A percentile compares a stretch with the other conserved stretches of the same genome.
Conservation (phyloP, 2,797 vertebrate species). For the Molossus alvarezi region DNA sequence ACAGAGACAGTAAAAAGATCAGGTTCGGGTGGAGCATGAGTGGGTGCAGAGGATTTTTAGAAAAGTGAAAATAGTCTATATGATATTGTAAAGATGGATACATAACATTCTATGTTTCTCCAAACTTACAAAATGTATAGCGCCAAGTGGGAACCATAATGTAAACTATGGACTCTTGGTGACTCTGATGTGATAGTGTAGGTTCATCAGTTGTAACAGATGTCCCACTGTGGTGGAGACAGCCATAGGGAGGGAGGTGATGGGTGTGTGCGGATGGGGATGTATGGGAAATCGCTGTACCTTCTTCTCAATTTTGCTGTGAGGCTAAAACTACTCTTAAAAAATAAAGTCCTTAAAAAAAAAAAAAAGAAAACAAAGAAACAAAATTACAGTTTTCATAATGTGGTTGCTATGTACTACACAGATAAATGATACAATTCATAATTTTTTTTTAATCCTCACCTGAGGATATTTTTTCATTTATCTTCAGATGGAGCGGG, state of each 20-base stretch:
- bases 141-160: neutral
- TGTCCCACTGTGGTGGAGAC: neutral
- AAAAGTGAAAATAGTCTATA: neutral
- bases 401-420: too few species aligned
- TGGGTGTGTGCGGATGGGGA: neutral
- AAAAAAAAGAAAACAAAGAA: neutral
- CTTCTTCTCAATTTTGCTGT: neutral
- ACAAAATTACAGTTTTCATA: neutral
- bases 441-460: too few species aligned
- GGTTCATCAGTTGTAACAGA: neutral
- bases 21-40: neutral
- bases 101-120: neutral
- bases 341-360: neutral
- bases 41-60: neutral
- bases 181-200: neutral
- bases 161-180: neutral
- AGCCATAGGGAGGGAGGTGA: too few species aligned
- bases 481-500: too few species aligned
- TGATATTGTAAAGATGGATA: neutral
- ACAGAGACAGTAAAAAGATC: neutral
- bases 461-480: too few species aligned
- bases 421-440: too few species aligned
- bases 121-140: neutral
- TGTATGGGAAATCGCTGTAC: neutral
- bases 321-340: neutral